Evolutionary conservation across 1,140 invertebrate species (phyloP).

Genomic region (Drosophila setifemur): DNA sequence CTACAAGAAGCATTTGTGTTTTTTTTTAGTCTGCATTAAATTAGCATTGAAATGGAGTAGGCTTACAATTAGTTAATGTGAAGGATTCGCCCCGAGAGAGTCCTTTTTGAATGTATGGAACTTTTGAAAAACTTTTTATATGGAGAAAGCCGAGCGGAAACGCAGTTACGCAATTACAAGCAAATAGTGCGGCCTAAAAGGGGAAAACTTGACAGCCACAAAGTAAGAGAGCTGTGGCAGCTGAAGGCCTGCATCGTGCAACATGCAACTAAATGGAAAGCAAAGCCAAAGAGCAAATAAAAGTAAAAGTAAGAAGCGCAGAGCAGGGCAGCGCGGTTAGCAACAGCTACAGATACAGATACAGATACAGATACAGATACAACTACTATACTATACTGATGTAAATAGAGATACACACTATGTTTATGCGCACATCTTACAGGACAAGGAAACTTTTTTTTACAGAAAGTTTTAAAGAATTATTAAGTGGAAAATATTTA

Average conservation of each 20-base stretch:
- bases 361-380: constrained; percentile 13
- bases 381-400: constrained; percentile 15
- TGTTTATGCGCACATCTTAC: constrained; percentile 11
- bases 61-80: constrained; percentile 15
- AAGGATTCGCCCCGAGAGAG: too few species aligned
- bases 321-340: constrained; percentile 26
- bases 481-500: too few species aligned
- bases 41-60: constrained; percentile 20
- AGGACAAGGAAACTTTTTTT: too few species aligned
- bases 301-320: constrained; percentile 49
- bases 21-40: constrained; percentile 30
- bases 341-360: constrained; percentile 36
- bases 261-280: constrained; percentile 58
- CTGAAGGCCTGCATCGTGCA: constrained; percentile 17
- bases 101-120: too few species aligned
- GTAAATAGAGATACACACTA: constrained; percentile 9
- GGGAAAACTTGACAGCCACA: constrained; percentile 2
- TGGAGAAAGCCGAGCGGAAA: background rate
- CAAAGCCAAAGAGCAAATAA: constrained; percentile 54
- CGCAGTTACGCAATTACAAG: constrained; percentile 1
- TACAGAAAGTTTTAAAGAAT: too few species aligned
- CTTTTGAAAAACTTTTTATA: constrained; percentile 5
- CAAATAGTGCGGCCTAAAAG: background rate
- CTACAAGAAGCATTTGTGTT: constrained; percentile 28
- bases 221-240: constrained; percentile 12